phyloP scores from a whole-genome alignment of 2,797 vertebrate genomes.

The Syngnathus acus region DNA sequence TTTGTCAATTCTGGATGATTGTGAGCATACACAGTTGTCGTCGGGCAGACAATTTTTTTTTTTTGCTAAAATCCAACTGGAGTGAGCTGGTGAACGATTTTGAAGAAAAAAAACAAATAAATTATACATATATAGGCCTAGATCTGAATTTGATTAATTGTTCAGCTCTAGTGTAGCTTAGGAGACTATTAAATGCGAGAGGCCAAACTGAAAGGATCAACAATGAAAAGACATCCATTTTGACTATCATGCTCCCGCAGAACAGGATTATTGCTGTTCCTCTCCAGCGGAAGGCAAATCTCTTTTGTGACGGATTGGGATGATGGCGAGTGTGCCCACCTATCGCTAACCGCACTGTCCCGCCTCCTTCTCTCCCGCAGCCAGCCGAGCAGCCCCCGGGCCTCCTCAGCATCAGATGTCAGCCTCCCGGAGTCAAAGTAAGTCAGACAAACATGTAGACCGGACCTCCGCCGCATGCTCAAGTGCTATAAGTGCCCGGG shows the following conservation, averaged over 20 bases:
- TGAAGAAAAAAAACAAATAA: too few relatives aligned
- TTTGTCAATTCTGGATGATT: too few relatives aligned
- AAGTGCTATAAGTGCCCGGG: conserved; percentile 73
- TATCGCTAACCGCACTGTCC: conserved; percentile 3
- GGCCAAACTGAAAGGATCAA: not conserved
- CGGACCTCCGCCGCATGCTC: conserved; percentile 57
- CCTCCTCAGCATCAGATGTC: conserved; percentile 57
- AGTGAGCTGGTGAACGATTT: too few relatives aligned
- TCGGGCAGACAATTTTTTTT: too few relatives aligned
- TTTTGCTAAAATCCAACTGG: too few relatives aligned
- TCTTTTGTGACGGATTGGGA: conserved; percentile 33
- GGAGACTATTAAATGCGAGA: not conserved
- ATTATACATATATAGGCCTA: too few relatives aligned
- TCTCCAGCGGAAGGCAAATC: conserved; percentile 33
- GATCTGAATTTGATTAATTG: too few relatives aligned
- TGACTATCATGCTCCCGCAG: conserved; percentile 30
- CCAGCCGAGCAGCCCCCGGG: not conserved
- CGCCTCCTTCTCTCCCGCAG: conserved; percentile 7
- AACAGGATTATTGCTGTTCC: conserved; percentile 44
- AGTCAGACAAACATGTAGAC: conserved; percentile 52
- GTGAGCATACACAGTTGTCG: too few relatives aligned
- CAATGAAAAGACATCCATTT: conserved; percentile 11
- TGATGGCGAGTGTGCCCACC: conserved; percentile 8
- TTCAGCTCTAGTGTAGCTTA: not conserved
- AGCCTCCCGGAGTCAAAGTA: conserved; percentile 51